These are phyloP conservation scores for Dunckerocampus dactyliophorus DNA, from an alignment of 2,113 vertebrate species.

Conservation along the genomic window DNA sequence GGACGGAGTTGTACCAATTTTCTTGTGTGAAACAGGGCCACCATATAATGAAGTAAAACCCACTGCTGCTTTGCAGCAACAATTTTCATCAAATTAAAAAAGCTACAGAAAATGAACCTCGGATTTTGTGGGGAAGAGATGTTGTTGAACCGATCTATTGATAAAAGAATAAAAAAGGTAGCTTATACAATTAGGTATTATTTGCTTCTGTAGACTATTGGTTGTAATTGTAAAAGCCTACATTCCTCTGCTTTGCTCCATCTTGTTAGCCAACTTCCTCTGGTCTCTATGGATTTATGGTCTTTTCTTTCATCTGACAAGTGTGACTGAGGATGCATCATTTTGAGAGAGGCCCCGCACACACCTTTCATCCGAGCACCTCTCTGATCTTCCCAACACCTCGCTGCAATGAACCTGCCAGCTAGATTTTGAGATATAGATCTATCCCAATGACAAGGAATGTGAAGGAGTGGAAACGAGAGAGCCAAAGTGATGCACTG, in stretches of 20 bases:
- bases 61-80: slow-evolving; percentile 1
- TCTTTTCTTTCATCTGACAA: slow-evolving; percentile 42
- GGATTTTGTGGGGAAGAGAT: slow-evolving; percentile 5
- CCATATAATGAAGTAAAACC: slow-evolving; percentile 59
- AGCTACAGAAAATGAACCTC: background rate
- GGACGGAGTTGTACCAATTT: slow-evolving; percentile 36
- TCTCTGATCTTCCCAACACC: slow-evolving; percentile 33
- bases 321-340: slow-evolving; percentile 30
- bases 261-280: slow-evolving; percentile 20
- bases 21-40: slow-evolving; percentile 30
- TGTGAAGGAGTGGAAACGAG: slow-evolving; percentile 9
- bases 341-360: slow-evolving; percentile 43
- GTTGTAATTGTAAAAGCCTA: slow-evolving; percentile 34
- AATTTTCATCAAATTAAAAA: slow-evolving; percentile 12
- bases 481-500: slow-evolving; percentile 12
- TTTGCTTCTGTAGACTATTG: slow-evolving; percentile 27
- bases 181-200: slow-evolving; percentile 11
- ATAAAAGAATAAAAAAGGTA: background rate
- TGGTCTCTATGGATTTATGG: slow-evolving; percentile 28
- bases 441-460: slow-evolving; percentile 32
- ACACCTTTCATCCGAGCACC: slow-evolving; percentile 41
- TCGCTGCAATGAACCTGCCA: slow-evolving; percentile 33
- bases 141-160: background rate
- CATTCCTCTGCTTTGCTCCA: slow-evolving; percentile 2
- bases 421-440: slow-evolving; percentile 25